Conservation (phyloP, 2,888 invertebrate species). For the Oxycera nigricornis region DNA sequence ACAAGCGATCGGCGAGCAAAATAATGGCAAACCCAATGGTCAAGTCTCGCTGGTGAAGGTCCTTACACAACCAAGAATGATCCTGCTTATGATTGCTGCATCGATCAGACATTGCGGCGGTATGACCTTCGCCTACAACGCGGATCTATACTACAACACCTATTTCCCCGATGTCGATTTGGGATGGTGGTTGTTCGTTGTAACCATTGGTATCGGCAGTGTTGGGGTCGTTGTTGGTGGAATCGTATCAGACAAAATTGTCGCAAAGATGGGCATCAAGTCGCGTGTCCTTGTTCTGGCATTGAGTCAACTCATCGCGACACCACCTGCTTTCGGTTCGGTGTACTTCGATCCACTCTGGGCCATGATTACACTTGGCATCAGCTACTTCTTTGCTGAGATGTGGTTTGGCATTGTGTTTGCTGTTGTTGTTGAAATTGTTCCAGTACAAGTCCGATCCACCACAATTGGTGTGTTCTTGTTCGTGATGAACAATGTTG, state of each 20-base stretch:
- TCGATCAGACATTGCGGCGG: constrained; percentile 89
- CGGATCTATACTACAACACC: constrained; percentile 84
- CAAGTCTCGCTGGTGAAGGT: constrained; percentile 77
- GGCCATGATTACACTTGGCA: constrained; percentile 87
- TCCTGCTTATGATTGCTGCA: constrained; percentile 84
- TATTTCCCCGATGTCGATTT: constrained; percentile 90
- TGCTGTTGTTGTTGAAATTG: constrained; percentile 88
- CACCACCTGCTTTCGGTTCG: constrained; percentile 85
- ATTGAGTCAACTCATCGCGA: constrained; percentile 82
- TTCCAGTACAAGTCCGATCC: constrained; percentile 80
- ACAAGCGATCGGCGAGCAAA: constrained; percentile 74
- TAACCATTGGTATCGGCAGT: constrained; percentile 81
- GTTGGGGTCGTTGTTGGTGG: constrained; percentile 75
- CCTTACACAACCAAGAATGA: constrained; percentile 77
- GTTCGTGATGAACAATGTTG: constrained; percentile 92
- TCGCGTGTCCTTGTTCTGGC: constrained; percentile 82
- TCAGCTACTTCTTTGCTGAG: constrained; percentile 90
- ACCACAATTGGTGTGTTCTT: constrained; percentile 87
- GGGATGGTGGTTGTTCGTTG: constrained; percentile 89
- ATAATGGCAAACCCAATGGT: constrained; percentile 63
- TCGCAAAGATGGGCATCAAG: constrained; percentile 83
- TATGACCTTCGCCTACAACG: constrained; percentile 91
- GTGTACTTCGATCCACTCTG: constrained; percentile 81
- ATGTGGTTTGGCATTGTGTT: constrained; percentile 96
- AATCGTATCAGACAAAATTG: constrained; percentile 84